Conservation (phyloP, 2,888 invertebrate genomes). For the Hemistola chrysoprasaria region DNA sequence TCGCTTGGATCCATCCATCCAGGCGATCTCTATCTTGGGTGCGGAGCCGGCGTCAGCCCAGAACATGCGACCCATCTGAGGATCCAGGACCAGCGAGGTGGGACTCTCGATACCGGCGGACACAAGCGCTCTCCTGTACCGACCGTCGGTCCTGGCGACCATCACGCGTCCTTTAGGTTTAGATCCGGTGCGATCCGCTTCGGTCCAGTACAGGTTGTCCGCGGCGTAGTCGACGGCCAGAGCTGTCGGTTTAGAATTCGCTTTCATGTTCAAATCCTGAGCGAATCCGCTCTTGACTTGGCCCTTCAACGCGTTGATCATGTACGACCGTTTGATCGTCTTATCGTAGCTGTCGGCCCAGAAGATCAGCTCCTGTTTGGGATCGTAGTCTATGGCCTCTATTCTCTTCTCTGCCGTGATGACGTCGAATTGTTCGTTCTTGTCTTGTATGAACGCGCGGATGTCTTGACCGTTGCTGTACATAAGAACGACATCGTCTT, state of each 20-base stretch:
- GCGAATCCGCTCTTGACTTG: constrained; percentile 91
- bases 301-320: constrained; percentile 90
- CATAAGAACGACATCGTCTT: constrained; percentile 85
- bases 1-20: constrained; percentile 98
- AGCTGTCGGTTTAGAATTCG: constrained; percentile 92
- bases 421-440: constrained; percentile 88
- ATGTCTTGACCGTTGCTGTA: constrained; percentile 95
- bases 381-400: constrained; percentile 95
- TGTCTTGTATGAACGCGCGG: constrained; percentile 85
- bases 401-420: constrained; percentile 94
- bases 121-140: constrained; percentile 92
- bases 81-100: constrained; percentile 94
- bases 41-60: constrained; percentile 96
- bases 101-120: constrained; percentile 92
- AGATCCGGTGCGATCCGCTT: constrained; percentile 88
- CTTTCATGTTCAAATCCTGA: constrained; percentile 93
- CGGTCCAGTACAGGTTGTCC: constrained; percentile 97
- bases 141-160: constrained; percentile 94
- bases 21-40: constrained; percentile 96
- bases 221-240: constrained; percentile 97
- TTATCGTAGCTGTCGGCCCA: constrained; percentile 97
- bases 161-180: constrained; percentile 91
- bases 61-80: constrained; percentile 92
- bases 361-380: constrained; percentile 91
- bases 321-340: constrained; percentile 94